Base-by-base conservation (phyloP, 2,797 vertebrate genomes). In the Kryptopterus vitreolus region DNA sequence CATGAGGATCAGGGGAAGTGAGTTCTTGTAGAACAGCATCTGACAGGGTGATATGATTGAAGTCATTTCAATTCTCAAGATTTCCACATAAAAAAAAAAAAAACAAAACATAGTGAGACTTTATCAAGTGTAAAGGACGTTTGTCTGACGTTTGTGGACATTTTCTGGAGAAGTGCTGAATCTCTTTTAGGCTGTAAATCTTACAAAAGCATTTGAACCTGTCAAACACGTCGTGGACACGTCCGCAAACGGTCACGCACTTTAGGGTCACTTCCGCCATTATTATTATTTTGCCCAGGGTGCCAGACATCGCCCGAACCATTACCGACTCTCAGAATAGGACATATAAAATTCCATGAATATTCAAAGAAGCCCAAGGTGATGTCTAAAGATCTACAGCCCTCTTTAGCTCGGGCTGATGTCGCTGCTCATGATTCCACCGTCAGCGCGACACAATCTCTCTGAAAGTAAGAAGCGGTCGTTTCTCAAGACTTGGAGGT, bases 321-420 rank as follows among this genome's bases (percentile, higher is more conserved):
- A 11, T 43, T 18, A 48, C 20, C n/a, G 33, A 38, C 35, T 66
- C 38, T 24, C 3, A 66, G 20, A 66, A 43, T 13, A 63, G 22
- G 31, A 35, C 38, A 66, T 46, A 66, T 15, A 24, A 46, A 43
- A 66, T 46, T 46, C 63, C 43, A 69, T 69, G 43, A 69, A 50
- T 29, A 48, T 69, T 48, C 24, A 69, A 48, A 0, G n/a, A 48
- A 18, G 38, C 43, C 65, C n/a, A 68, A 26, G 65, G 38, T 68
- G 31, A 43, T 8, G 12, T 68, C 43, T 69, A 15, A 69, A 50
- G 24, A 26, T 48, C 43, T 50, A 50, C 66, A 50, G 8, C 46
- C 24, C n/a, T 29, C 3, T 26, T 69, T 11, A 48, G 24, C 66
- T 48, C 24, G 29, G 24, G 8, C 0, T 20, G 50, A 31, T 29